phyloP scores from a whole-genome alignment of 35 echinoderm and acorn worm genomes.

The Apostichopus japonicus region DNA sequence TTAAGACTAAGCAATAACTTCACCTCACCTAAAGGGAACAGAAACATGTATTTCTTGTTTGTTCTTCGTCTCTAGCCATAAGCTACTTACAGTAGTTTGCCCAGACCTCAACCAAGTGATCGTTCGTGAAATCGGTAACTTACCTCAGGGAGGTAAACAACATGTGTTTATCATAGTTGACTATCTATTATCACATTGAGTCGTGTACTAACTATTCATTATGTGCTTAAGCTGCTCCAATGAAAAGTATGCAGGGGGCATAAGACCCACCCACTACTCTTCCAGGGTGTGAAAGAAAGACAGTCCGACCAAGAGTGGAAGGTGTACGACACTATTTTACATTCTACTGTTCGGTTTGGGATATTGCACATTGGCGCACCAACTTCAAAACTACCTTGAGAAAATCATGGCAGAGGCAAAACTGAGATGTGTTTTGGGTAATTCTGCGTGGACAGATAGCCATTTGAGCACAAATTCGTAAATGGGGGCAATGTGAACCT shows the following conservation, averaged over 20 bases:
- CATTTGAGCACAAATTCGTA: no score
- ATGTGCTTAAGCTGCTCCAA: not conserved
- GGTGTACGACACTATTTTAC: not conserved
- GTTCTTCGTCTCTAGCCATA: no score
- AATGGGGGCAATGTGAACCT: no score
- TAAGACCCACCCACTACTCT: not conserved
- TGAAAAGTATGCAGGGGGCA: not conserved
- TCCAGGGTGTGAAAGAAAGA: not conserved
- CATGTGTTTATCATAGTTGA: not conserved
- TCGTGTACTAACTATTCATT: not conserved
- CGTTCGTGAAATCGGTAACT: no score
- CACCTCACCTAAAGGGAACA: no score
- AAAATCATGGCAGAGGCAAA: not conserved
- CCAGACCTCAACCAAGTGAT: no score
- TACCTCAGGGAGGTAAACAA: not conserved
- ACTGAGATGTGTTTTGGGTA: not conserved
- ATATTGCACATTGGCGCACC: not conserved
- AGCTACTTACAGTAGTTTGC: no score
- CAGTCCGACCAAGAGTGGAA: not conserved
- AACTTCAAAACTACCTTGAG: not conserved
- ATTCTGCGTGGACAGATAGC: not conserved
- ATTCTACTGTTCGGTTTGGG: no score
- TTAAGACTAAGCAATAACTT: no score
- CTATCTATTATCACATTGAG: not conserved
- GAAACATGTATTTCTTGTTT: no score